A percentile compares a stretch with the other conserved stretches of the same genome.
Evolutionary conservation across 1,140 invertebrate genomes (phyloP).

Genomic region (Cydia amplana): DNA sequence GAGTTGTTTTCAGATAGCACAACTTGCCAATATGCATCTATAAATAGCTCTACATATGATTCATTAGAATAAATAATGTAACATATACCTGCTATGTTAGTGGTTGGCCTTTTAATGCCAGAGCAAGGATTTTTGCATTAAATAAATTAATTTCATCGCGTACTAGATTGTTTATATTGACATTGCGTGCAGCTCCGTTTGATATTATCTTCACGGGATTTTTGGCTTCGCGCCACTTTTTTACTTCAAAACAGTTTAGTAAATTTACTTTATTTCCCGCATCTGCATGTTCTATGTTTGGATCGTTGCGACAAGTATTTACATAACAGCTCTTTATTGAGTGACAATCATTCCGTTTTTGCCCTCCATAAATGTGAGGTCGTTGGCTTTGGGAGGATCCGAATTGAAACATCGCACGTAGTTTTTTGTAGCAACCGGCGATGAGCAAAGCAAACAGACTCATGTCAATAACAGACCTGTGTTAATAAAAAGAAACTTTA

Average conservation of each 20-base stretch:
- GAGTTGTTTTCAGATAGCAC: not conserved
- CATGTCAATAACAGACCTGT: slow-evolving; percentile 25
- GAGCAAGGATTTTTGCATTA: slow-evolving; percentile 21
- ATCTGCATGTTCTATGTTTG: slow-evolving; percentile 20
- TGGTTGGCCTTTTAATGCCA: slow-evolving; percentile 21
- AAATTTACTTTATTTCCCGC: not conserved
- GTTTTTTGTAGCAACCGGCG: slow-evolving; percentile 6
- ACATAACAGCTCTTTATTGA: slow-evolving; percentile 17
- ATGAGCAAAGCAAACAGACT: slow-evolving; percentile 6
- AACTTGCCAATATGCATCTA: slow-evolving; percentile 8
- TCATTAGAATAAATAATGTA: slow-evolving; percentile 14
- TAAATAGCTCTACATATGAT: slow-evolving; percentile 14
- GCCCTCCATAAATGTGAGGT: slow-evolving; percentile 14
- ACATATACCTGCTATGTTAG: slow-evolving; percentile 9
- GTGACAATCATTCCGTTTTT: slow-evolving; percentile 9
- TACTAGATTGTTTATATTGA: slow-evolving; percentile 30
- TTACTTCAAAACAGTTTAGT: slow-evolving; percentile 3
- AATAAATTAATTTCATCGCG: slow-evolving; percentile 29
- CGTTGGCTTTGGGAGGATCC: slow-evolving; percentile 14
- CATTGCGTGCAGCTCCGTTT: slow-evolving; percentile 16
- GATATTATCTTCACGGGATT: slow-evolving; percentile 18
- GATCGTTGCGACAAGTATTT: slow-evolving; percentile 21
- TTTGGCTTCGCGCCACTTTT: slow-evolving; percentile 21
- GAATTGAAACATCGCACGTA: slow-evolving; percentile 5
- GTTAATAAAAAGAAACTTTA: slow-evolving; percentile 10